Base-by-base conservation (phyloP, 2,113 vertebrate genomes). In the Dicaeum eximium region DNA sequence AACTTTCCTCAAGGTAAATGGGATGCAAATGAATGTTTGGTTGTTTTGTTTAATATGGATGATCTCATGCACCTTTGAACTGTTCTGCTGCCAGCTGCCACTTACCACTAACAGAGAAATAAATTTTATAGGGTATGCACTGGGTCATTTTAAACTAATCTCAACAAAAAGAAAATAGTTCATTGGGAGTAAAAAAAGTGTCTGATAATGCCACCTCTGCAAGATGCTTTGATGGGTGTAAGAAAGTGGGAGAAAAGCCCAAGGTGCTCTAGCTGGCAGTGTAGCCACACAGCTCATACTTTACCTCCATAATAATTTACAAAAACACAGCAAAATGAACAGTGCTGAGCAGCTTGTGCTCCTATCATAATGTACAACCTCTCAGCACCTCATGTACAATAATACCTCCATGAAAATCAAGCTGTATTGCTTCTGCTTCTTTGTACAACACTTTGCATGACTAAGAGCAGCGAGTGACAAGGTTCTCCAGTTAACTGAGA, bases 401-500 rank as follows among this genome's bases (percentile, higher is more conserved):
- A 69, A 92, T 13, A 92, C 66, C 58, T 83, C 81, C 54, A 78
- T 27, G 64, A 92, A 95, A 92, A 95, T 61, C 38, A 80, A 86
- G 64, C 61, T 61, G 56, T n/a, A 81, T 93, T 88, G 71, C 79
- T 83, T 60, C 70, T 83, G 77, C 86, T 94, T 80, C 85, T 88
- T 91, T 79, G 84, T 83, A 51, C 77, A 81, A 92, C 45, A 60
- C 42, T 92, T 93, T 66, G 93, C 84, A 67, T 92, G 67, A 90
- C 73, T 60, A 82, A 70, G 38, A 94, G 67, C 61, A 91, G 89
- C 87, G 86, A 95, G 86, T 58, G 78, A 88, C 90, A 93, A 91
- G 0, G 14, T 73, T 93, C 84, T 80, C 47, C 69, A 67, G 90
- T 75, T 90, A 97, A 96, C 93, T 88, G 90, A 95, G 95, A 95